phyloP scores from a whole-genome alignment of 2,797 vertebrate genomes.

The Pachyuromys duprasi region DNA sequence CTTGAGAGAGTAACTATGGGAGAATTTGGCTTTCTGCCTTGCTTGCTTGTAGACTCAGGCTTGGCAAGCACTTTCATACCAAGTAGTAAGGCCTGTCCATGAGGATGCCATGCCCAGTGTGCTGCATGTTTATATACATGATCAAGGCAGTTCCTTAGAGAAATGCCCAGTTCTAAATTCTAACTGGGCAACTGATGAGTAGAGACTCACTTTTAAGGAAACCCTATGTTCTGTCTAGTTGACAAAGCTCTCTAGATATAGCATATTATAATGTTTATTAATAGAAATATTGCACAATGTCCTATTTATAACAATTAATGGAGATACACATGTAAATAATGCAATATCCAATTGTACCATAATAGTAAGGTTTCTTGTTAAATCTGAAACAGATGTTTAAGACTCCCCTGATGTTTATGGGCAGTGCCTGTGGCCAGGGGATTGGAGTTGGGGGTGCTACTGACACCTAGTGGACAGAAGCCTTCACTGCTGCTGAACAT shows the following conservation, averaged over 20 bases:
- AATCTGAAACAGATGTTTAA: background rate
- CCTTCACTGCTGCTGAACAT: background rate
- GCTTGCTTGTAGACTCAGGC: background rate
- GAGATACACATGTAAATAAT: background rate
- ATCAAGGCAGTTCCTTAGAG: background rate
- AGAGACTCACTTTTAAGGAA: background rate
- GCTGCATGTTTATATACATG: background rate
- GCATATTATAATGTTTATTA: background rate
- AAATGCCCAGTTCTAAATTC: background rate
- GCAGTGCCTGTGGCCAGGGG: accelerated
- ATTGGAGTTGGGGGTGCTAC: background rate
- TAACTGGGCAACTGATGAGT: background rate
- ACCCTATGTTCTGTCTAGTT: background rate
- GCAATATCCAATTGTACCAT: too few species aligned
- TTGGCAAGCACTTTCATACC: background rate
- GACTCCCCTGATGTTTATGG: background rate
- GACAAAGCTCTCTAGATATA: background rate
- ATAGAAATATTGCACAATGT: background rate
- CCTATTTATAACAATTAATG: background rate
- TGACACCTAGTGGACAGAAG: background rate
- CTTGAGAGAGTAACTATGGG: background rate
- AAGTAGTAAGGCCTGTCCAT: background rate
- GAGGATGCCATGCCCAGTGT: accelerated
- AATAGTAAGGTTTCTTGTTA: background rate
- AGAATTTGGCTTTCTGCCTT: background rate